Conservation (phyloP, 2,797 vertebrate genomes). For the Sebastes hopkinsi region DNA sequence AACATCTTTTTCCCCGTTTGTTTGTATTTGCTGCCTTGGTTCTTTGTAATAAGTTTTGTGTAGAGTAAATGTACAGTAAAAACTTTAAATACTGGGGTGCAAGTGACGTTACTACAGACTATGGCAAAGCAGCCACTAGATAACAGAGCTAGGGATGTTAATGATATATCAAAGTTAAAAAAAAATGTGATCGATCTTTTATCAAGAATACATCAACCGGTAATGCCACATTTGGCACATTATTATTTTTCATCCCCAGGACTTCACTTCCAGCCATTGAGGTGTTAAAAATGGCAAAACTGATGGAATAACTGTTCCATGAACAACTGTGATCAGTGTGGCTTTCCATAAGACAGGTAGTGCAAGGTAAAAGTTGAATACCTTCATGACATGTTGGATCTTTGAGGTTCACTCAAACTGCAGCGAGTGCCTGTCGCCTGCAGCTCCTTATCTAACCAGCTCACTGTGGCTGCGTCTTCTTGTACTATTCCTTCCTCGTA, state of each 20-base stretch:
- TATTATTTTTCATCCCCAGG: background rate
- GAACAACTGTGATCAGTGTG: background rate
- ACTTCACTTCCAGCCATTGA: background rate
- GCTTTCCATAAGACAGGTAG: background rate
- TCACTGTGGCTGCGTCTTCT: background rate
- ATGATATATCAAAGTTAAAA: background rate
- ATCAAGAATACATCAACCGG: background rate
- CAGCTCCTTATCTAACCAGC: background rate
- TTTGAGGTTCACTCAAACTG: background rate
- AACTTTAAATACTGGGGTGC: slow-evolving; percentile 1
- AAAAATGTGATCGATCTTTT: background rate
- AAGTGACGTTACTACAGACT: background rate
- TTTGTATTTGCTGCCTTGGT: slow-evolving; percentile 51
- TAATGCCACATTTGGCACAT: background rate
- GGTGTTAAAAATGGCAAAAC: background rate
- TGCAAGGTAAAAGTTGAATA: background rate
- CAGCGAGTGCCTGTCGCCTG: background rate
- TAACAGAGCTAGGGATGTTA: background rate
- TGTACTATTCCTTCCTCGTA: background rate
- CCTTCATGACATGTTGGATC: background rate
- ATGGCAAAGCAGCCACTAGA: background rate
- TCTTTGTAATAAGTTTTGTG: slow-evolving; percentile 51
- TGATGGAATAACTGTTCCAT: background rate
- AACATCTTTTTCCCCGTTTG: slow-evolving; percentile 51
- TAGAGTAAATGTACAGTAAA: slow-evolving; percentile 12